Evolutionary conservation across 2,797 vertebrate species (phyloP), one percentile per base, ranked within the genome.

Genomic region (Gouania willdenowi): DNA sequence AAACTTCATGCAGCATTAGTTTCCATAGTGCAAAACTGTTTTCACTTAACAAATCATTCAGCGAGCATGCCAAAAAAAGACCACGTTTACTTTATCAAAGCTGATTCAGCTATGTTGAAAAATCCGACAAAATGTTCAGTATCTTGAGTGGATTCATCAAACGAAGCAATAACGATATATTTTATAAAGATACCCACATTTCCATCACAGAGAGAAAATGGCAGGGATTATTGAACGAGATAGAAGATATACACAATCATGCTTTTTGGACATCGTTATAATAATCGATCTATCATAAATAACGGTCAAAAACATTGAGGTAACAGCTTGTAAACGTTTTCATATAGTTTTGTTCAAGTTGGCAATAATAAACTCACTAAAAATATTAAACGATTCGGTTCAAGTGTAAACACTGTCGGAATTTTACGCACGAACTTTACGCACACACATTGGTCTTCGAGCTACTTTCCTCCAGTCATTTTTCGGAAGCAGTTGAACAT

Each of bases 1-100:
- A 88, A 88, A 74, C 57, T 65, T 67, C 88, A 89, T 91, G 87
- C 88, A 83, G 84, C 83, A 84, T 82, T 49, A 40, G 46, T 71
- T 81, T 81, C 41, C 69, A 83, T 86, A 89, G 87, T 88, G 82
- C 84, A 82, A 83, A 85, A 85, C 77, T 37, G 65, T 37, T 82
- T 62, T 70, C 78, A 82, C 75, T 54, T 62, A 42, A 79, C 66
- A 71, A 51, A 65, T 69, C 63, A 77, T 63, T 64, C 52, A 72
- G 55, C 66, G 52, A 75, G 73, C 83, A 87, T 88, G 83, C 85
- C 77, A 73, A 75, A 73, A 75, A 69, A 58, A 66, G 61, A 46
- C 54, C 61, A 49, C 74, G 56, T n/a, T 51, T 66, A 83, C 72
- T 41, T 64, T 48, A 64, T 59, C 52, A 62, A 72, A n/a, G n/a